Evolutionary conservation across 2,797 vertebrate genomes (phyloP), one percentile per base, ranked within the genome.

Genomic region (Cheirogaleus major): DNA sequence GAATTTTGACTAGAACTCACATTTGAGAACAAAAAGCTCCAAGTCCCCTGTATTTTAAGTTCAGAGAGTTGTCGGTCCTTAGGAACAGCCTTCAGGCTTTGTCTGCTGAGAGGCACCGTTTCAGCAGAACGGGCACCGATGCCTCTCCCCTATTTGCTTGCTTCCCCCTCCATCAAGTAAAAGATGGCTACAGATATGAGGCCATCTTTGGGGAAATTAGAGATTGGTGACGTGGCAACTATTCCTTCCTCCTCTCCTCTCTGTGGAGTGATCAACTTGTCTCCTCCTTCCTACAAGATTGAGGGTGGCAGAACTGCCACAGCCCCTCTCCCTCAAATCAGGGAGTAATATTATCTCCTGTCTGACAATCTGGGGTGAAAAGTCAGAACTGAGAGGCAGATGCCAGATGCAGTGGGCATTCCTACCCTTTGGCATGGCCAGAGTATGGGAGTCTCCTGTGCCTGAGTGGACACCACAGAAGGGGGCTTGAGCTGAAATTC

Each of bases 51-150:
- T 93, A 89, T 97, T 95, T 97, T 97, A 91, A 97, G 82, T 95
- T 97, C 97, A 98, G 96, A 98, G 97, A 98, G 95, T 95, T 98
- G 11, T 32, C 25, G 61, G 5, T 76, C 45, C 55, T 8, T 70
- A 73, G 61, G 63, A 73, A 73, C 43, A 93, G 75, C 61, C 55
- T 93, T 41, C 52, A 22, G 52, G 18, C 38, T 25, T 61, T 86
- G 70, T 57, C 89, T 72, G 32, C 63, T 59, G 70, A 83, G 55
- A 90, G 87, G 38, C 17, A 23, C 38, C 76, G 30, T 83, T 94
- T 95, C 67, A 59, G 69, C 57, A 55, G 69, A 82, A 72, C 2
- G 50, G 12, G 1, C 38, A 67, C 75, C 27, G 65, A 32, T 4
- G 43, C 13, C 35, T 43, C 6, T 30, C 13, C 35, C 25, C 45